Evolutionary conservation across 2,797 vertebrate species (phyloP).

Genomic region (Huso huso): DNA sequence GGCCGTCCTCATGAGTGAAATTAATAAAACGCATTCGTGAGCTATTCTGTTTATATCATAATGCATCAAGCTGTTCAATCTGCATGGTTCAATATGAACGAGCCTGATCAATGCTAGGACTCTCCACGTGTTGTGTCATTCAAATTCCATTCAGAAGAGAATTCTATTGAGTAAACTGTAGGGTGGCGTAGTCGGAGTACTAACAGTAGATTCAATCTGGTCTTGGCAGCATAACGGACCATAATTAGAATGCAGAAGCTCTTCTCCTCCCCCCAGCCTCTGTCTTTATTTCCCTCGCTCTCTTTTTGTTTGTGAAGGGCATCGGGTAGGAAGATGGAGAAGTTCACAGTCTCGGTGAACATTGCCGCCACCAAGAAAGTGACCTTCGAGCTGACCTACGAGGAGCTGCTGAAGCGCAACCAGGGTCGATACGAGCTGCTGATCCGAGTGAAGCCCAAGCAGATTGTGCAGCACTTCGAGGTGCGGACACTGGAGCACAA

Average conservation of each 20-base stretch:
- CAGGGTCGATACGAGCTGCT: constrained; percentile 76
- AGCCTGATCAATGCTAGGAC: too few relatives aligned
- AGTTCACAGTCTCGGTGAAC: constrained; percentile 80
- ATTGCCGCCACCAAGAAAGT: constrained; percentile 69
- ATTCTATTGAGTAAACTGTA: background rate
- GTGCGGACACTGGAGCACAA: constrained; percentile 32
- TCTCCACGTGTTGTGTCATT: too few relatives aligned
- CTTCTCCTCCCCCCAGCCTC: background rate
- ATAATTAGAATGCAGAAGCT: background rate
- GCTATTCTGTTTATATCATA: too few relatives aligned
- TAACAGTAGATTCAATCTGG: background rate
- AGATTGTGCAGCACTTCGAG: constrained; percentile 77
- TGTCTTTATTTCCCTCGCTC: background rate
- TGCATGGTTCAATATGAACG: too few relatives aligned
- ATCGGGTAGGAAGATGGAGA: constrained; percentile 85
- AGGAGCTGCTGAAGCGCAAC: constrained; percentile 80
- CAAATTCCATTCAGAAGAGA: background rate
- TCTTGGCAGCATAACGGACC: background rate
- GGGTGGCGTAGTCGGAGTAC: background rate
- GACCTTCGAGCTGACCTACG: constrained; percentile 76
- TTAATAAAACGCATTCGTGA: too few relatives aligned
- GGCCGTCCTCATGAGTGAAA: too few relatives aligned
- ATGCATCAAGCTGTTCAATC: too few relatives aligned
- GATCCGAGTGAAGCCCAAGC: constrained; percentile 75
- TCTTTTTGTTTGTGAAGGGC: constrained; percentile 47